A percentile compares a stretch with the other conserved stretches of the same genome.
phyloP scores from a whole-genome alignment of 2,888 invertebrate genomes.

The Bombylius discolor region DNA sequence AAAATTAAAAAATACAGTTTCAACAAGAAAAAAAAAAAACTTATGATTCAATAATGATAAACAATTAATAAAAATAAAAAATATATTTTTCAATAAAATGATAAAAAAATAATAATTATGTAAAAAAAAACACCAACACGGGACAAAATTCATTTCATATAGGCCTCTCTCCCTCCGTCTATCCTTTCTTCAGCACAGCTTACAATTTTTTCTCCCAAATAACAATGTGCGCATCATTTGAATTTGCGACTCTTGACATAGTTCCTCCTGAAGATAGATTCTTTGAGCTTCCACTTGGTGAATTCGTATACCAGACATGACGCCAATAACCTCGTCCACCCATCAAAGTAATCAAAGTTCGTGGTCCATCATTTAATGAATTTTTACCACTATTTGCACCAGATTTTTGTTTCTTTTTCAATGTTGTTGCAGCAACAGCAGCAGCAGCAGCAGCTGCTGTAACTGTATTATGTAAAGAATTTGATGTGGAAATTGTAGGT shows the following conservation, averaged over 20 bases:
- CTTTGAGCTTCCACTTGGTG: slow-evolving; percentile 23
- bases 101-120: no score
- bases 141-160: no score
- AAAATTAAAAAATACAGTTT: no score
- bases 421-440: slow-evolving; percentile 23
- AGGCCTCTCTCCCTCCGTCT: no score
- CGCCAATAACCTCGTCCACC: slow-evolving; percentile 84
- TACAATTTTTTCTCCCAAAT: slow-evolving; percentile 81
- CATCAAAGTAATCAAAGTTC: slow-evolving; percentile 73
- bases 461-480: background rate
- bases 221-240: slow-evolving; percentile 76
- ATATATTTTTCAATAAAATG: no score
- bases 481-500: background rate
- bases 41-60: no score
- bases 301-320: slow-evolving; percentile 48
- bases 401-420: slow-evolving; percentile 31
- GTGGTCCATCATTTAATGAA: slow-evolving; percentile 34
- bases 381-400: slow-evolving; percentile 25
- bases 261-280: slow-evolving; percentile 17
- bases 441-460: slow-evolving; percentile 16
- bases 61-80: no score
- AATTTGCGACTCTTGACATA: slow-evolving; percentile 54
- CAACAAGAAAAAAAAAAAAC: no score
- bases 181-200: slow-evolving; percentile 17
- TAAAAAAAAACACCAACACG: no score